Conservation (phyloP, 2,797 vertebrate genomes). For the Heteromormyrus szaboi region DNA sequence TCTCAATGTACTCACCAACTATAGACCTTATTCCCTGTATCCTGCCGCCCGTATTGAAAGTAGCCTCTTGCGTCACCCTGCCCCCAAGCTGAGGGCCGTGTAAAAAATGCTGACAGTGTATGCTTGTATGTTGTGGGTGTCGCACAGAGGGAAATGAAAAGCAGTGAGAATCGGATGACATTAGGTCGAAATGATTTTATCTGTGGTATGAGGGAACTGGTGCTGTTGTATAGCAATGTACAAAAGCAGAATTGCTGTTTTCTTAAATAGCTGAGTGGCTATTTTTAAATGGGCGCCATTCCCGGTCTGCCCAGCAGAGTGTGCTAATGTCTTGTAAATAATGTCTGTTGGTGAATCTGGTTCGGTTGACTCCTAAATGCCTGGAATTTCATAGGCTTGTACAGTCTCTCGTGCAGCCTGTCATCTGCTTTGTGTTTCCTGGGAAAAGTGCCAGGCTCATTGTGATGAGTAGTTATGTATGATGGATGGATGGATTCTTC, state of each 20-base stretch:
- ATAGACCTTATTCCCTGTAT: not conserved
- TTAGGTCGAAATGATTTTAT: not conserved
- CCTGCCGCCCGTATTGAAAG: not conserved
- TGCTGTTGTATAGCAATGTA: not conserved
- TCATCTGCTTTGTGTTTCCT: not conserved
- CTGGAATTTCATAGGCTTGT: not conserved
- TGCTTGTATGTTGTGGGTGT: not conserved
- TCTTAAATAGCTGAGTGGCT: not conserved
- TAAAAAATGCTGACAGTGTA: not conserved
- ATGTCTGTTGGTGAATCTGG: not conserved
- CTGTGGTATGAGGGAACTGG: not conserved
- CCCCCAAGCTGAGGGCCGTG: not conserved
- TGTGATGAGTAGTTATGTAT: not conserved
- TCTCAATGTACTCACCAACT: not conserved
- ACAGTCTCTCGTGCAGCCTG: not conserved
- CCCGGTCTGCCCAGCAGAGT: slow-evolving; percentile 34
- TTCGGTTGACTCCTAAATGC: not conserved
- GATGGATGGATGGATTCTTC: not conserved
- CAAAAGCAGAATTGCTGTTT: not conserved
- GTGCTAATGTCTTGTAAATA: slow-evolving; percentile 28
- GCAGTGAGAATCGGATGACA: not conserved
- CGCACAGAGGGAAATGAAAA: not conserved
- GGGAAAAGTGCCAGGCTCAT: not conserved
- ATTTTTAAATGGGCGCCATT: not conserved
- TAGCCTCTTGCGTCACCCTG: not conserved